Percentiles rank a stretch among this genome's conserved stretches.
Conservation (phyloP, 2,888 invertebrate genomes). For the Aphidius colemani region DNA sequence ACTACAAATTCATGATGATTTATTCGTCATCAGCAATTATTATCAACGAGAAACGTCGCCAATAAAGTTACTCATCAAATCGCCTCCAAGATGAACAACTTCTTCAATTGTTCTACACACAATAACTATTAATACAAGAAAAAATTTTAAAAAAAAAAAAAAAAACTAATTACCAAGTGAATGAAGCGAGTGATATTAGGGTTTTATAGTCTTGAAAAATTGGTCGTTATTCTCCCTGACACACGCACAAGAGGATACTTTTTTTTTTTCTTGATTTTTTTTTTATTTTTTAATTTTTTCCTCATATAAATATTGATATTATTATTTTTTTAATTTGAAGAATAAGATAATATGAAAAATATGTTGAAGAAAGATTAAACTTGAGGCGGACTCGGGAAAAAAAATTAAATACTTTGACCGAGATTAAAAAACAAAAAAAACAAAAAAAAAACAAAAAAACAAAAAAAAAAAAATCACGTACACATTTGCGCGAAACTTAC, state of each 20-base stretch:
- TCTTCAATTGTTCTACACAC: too few relatives aligned
- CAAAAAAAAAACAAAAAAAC: constrained; percentile 30
- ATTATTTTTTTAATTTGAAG: neutral
- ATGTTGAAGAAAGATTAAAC: constrained; percentile 17
- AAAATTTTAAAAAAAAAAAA: neutral
- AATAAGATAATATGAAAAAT: constrained; percentile 5
- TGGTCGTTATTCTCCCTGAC: constrained; percentile 19
- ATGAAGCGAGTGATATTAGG: too few relatives aligned
- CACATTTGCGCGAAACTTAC: constrained; percentile 48
- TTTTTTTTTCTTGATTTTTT: neutral
- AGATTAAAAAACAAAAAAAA: constrained; percentile 13
- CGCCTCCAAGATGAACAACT: too few relatives aligned
- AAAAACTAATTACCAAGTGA: too few relatives aligned
- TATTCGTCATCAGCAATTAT: constrained; percentile 3
- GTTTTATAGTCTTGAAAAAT: constrained; percentile 1
- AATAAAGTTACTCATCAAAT: too few relatives aligned
- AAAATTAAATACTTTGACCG: constrained; percentile 22
- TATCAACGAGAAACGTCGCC: too few relatives aligned
- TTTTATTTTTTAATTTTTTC: too few relatives aligned
- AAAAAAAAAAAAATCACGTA: constrained; percentile 35
- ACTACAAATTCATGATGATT: neutral
- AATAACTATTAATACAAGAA: neutral
- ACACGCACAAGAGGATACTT: constrained; percentile 26
- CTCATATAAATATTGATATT: too few relatives aligned
- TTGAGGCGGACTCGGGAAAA: constrained; percentile 34